Evolutionary conservation across 2,888 invertebrate species (phyloP).

Genomic region (Stenchaetothrips biformis): DNA sequence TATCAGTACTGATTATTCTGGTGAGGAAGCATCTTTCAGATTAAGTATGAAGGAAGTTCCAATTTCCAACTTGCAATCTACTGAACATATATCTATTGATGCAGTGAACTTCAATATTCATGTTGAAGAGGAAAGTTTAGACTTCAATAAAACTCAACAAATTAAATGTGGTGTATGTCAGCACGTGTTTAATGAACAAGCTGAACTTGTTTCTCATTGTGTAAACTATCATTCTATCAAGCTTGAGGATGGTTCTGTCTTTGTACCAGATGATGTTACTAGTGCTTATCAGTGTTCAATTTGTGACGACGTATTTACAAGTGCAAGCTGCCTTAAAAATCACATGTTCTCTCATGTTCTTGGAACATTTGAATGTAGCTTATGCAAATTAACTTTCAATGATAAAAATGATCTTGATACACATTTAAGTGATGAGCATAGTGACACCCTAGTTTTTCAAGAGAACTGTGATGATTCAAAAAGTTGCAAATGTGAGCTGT

Average conservation of each 20-base stretch:
- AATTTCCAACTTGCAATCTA: background rate
- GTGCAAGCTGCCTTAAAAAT: background rate
- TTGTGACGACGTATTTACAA: background rate
- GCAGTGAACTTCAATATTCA: background rate
- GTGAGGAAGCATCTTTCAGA: background rate
- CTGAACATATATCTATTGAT: background rate
- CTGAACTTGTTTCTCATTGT: constrained; percentile 12
- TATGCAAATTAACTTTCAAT: background rate
- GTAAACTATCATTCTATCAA: background rate
- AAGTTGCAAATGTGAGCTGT: constrained; percentile 33
- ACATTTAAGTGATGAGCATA: background rate
- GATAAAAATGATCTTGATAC: background rate
- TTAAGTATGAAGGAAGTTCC: background rate
- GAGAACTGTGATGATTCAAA: background rate
- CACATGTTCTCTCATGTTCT: constrained; percentile 5
- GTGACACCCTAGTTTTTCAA: background rate
- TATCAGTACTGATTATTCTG: background rate
- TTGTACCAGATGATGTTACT: background rate
- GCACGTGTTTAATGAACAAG: background rate
- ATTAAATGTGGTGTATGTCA: constrained; percentile 13
- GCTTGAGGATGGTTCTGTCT: background rate
- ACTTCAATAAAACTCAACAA: background rate
- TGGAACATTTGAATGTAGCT: background rate
- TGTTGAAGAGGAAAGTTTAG: background rate
- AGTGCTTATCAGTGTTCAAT: background rate